Evolutionary conservation across 2,797 vertebrate genomes (phyloP).

Genomic region (Ctenochaetus hawaiiensis): DNA sequence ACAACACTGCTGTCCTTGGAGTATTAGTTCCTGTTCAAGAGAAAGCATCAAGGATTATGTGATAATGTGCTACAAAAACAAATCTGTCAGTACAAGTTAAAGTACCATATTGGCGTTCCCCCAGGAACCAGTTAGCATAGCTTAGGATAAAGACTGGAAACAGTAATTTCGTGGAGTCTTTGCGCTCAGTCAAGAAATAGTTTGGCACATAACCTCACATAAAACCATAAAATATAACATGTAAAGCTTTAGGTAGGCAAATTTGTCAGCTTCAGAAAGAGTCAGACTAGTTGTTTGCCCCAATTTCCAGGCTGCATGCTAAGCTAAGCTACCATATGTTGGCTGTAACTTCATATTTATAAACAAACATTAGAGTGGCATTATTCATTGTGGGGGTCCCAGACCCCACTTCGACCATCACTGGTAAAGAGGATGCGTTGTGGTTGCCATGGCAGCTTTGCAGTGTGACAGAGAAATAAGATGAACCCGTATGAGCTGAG

Average conservation of each 20-base stretch:
- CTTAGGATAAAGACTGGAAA: neutral
- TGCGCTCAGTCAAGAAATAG: neutral
- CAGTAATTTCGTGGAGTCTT: neutral
- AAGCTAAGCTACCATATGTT: no score
- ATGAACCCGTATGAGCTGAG: constrained; percentile 64
- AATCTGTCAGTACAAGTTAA: constrained; percentile 14
- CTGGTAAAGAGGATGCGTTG: constrained; percentile 2
- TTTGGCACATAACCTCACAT: neutral
- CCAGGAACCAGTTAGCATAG: neutral
- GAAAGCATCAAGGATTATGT: constrained; percentile 3
- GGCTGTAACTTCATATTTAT: no score
- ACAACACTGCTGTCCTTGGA: constrained; percentile 9
- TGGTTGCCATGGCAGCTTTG: constrained; percentile 55
- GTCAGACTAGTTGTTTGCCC: neutral
- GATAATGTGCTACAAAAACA: neutral
- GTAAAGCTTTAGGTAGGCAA: neutral
- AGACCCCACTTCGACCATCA: no score
- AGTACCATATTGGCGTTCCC: neutral
- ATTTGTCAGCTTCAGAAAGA: neutral
- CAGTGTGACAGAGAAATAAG: constrained; percentile 70
- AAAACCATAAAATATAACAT: neutral
- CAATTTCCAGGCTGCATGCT: neutral
- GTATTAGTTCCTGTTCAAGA: neutral
- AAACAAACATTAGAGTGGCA: neutral
- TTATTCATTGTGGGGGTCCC: neutral